These are phyloP conservation scores for Pedicia rivosa DNA, from an alignment of 2,888 invertebrate species.

Conservation along the genomic window DNA sequence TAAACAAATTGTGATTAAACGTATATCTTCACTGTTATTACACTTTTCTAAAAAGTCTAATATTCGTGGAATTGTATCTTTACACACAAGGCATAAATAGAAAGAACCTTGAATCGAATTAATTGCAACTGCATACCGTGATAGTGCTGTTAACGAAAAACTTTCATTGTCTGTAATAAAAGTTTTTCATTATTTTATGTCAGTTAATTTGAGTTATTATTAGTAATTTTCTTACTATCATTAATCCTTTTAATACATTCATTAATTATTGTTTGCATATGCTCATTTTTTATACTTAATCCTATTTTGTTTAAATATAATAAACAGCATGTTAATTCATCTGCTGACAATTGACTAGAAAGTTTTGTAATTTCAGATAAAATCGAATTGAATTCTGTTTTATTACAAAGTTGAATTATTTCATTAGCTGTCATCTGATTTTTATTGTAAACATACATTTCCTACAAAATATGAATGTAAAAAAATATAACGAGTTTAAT, in stretches of 20 bases:
- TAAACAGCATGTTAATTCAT: conserved; percentile 29
- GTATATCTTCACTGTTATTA: conserved; percentile 26
- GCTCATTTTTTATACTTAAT: conserved; percentile 20
- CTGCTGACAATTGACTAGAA: conserved; percentile 21
- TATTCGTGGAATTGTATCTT: conserved; percentile 28
- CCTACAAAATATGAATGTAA: not conserved
- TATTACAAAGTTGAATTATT: too few species aligned
- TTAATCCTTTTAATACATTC: conserved; percentile 19
- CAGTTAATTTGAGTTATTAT: not conserved
- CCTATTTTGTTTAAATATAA: conserved; percentile 34
- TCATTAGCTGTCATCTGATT: too few species aligned
- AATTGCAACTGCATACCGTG: conserved; percentile 30
- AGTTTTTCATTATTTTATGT: not conserved
- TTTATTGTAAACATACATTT: too few species aligned
- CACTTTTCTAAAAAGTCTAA: conserved; percentile 23
- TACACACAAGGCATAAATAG: conserved; percentile 26
- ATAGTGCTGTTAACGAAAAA: conserved; percentile 25
- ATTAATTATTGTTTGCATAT: conserved; percentile 24
- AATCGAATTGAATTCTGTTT: too few species aligned
- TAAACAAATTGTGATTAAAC: conserved; percentile 32
- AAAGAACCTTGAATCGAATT: conserved; percentile 24
- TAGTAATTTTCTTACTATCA: conserved; percentile 10
- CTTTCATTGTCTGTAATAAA: conserved; percentile 14
- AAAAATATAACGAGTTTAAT: too few species aligned
- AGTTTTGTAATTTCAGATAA: conserved; percentile 19